Percentiles rank a stretch among this genome's conserved stretches.
phyloP scores from a whole-genome alignment of 2,113 vertebrate genomes.

The Okapia johnstoni region DNA sequence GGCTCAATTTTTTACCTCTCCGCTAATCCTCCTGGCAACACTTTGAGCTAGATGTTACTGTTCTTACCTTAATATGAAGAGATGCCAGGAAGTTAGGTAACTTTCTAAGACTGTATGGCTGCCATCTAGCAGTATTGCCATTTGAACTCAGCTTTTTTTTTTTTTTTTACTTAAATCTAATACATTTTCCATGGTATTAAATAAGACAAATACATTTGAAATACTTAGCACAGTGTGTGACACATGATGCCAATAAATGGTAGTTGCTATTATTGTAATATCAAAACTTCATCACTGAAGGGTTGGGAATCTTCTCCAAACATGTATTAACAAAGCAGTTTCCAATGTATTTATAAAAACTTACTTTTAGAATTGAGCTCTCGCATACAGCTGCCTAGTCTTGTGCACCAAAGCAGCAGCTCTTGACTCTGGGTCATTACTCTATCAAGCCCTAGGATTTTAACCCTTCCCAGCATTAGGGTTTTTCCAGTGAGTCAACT shows the following conservation, averaged over 20 bases:
- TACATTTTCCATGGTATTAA: not conserved
- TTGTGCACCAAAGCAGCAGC: not conserved
- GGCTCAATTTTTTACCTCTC: not conserved
- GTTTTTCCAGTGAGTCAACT: too few relatives aligned
- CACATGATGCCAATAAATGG: not conserved
- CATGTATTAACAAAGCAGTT: not conserved
- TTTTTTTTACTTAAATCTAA: not conserved
- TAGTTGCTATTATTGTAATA: not conserved
- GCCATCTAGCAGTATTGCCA: not conserved
- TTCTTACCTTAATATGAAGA: not conserved
- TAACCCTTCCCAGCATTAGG: not conserved
- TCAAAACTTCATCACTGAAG: not conserved
- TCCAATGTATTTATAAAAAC: not conserved
- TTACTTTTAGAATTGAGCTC: not conserved
- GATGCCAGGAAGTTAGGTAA: not conserved
- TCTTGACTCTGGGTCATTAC: not conserved
- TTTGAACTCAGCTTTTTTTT: not conserved
- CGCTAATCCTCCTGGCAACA: not conserved
- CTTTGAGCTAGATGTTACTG: not conserved
- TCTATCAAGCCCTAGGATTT: not conserved
- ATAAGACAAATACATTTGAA: not conserved
- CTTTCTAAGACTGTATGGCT: not conserved
- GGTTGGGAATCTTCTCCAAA: not conserved
- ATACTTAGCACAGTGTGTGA: not conserved
- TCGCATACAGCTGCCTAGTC: not conserved